These are phyloP conservation scores for Cyclopterus lumpus DNA, from an alignment of 2,797 vertebrate genomes.

Conservation along the genomic window DNA sequence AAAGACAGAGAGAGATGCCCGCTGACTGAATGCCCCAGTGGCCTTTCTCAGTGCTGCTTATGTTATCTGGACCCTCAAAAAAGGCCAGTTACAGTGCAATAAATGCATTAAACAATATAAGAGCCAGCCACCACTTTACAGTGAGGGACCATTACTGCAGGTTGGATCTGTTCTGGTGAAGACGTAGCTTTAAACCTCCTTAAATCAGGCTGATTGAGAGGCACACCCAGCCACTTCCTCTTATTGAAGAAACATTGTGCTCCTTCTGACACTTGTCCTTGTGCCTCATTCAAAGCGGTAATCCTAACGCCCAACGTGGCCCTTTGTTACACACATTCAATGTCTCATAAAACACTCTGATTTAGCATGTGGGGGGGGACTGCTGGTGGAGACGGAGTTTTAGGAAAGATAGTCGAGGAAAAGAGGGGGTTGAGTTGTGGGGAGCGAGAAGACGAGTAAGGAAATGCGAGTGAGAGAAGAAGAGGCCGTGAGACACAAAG, in stretches of 20 bases:
- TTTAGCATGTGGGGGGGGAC: slow-evolving; percentile 24
- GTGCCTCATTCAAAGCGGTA: slow-evolving; percentile 14
- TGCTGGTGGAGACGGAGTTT: slow-evolving; percentile 24
- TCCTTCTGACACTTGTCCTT: slow-evolving; percentile 24
- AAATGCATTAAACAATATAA: slow-evolving; percentile 17
- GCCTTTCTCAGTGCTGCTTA: slow-evolving; percentile 22
- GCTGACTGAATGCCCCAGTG: slow-evolving; percentile 23
- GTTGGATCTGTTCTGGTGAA: slow-evolving; percentile 1
- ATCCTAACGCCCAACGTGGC: slow-evolving; percentile 17
- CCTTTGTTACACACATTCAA: slow-evolving; percentile 30
- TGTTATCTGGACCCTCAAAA: slow-evolving; percentile 20
- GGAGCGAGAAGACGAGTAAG: slow-evolving; percentile 20
- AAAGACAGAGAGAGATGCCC: slow-evolving; percentile 36
- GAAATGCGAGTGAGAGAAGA: slow-evolving; percentile 24
- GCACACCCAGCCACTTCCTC: slow-evolving; percentile 22
- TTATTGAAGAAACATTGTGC: slow-evolving; percentile 8
- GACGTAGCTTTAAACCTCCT: slow-evolving; percentile 17
- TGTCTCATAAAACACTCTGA: slow-evolving; percentile 33
- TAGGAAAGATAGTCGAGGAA: slow-evolving; percentile 24
- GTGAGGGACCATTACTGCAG: slow-evolving; percentile 5
- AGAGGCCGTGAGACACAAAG: slow-evolving; percentile 45
- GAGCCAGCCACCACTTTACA: slow-evolving; percentile 6
- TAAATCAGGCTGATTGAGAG: slow-evolving; percentile 23
- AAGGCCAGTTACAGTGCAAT: slow-evolving; percentile 7
- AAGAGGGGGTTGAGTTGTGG: slow-evolving; percentile 36